Evolutionary conservation across 2,888 invertebrate species (phyloP).

Genomic region (Neria commutata): DNA sequence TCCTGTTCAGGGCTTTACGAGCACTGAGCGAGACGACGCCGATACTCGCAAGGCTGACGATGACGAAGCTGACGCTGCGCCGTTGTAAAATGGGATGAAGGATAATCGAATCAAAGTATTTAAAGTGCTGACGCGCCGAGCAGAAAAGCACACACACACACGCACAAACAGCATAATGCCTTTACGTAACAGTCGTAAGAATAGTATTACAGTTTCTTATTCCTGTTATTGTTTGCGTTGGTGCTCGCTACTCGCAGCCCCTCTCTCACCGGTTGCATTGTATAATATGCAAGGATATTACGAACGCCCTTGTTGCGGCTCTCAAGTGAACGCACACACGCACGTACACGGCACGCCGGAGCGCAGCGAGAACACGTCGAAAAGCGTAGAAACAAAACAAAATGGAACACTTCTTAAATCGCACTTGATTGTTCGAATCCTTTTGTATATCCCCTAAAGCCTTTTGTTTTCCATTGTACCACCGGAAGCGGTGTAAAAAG

Average conservation of each 20-base stretch:
- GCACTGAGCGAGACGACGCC: background rate
- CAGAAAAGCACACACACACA: background rate
- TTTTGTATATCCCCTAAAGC: slow-evolving; percentile 53
- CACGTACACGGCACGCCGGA: background rate
- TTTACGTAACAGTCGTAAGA: slow-evolving; percentile 3
- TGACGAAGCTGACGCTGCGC: too few relatives aligned
- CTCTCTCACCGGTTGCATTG: too few relatives aligned
- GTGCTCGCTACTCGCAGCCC: too few relatives aligned
- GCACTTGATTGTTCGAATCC: slow-evolving; percentile 52
- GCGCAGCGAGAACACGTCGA: background rate
- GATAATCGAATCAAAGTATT: slow-evolving; percentile 26
- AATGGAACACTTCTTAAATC: slow-evolving; percentile 41
- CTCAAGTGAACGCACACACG: background rate
- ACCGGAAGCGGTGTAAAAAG: slow-evolving; percentile 51
- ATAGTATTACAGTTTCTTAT: slow-evolving; percentile 6
- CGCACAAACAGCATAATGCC: background rate
- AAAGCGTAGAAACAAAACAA: slow-evolving; percentile 5
- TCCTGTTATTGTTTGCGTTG: background rate
- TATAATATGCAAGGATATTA: background rate
- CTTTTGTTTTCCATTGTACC: slow-evolving; percentile 51
- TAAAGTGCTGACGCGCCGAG: slow-evolving; percentile 18
- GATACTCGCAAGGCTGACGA: too few relatives aligned
- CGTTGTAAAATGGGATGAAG: slow-evolving; percentile 10
- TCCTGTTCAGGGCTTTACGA: background rate
- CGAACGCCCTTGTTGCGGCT: background rate